Conservation (phyloP, 1,140 invertebrate species). For the Cyphomyrmex costatus region DNA sequence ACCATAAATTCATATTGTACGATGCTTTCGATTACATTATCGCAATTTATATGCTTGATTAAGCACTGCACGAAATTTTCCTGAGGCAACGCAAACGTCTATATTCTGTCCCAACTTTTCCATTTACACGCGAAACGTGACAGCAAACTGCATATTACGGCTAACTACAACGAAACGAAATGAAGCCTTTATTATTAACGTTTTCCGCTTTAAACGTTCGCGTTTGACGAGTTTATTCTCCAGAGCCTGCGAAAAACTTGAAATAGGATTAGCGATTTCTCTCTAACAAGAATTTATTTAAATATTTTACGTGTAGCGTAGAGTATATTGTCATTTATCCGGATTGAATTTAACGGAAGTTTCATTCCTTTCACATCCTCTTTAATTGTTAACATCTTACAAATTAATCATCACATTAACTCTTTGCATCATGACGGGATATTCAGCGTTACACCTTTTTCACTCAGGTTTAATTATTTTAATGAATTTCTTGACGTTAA, state of each 20-base stretch:
- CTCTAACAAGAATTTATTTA: slow-evolving; percentile 25
- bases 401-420: not conserved
- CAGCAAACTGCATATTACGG: slow-evolving; percentile 28
- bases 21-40: slow-evolving; percentile 15
- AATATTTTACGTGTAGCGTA: slow-evolving; percentile 12
- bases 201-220: slow-evolving; percentile 14
- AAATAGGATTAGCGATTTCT: slow-evolving; percentile 24
- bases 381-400: slow-evolving; percentile 17
- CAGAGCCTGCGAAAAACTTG: slow-evolving; percentile 1
- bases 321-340: slow-evolving; percentile 8
- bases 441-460: no score
- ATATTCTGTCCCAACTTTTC: slow-evolving; percentile 15
- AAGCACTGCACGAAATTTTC: slow-evolving; percentile 19
- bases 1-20: not conserved
- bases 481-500: no score
- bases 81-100: not conserved
- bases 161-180: slow-evolving; percentile 24
- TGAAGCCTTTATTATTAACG: slow-evolving; percentile 41
- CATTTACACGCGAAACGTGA: slow-evolving; percentile 32
- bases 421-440: no score
- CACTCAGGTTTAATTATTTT: no score
- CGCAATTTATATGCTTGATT: slow-evolving; percentile 28
- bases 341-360: slow-evolving; percentile 13
- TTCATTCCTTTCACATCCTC: not conserved
- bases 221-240: slow-evolving; percentile 10